Evolutionary conservation across 2,113 vertebrate species (phyloP).

Genomic region (Chloropsis cyanopogon): DNA sequence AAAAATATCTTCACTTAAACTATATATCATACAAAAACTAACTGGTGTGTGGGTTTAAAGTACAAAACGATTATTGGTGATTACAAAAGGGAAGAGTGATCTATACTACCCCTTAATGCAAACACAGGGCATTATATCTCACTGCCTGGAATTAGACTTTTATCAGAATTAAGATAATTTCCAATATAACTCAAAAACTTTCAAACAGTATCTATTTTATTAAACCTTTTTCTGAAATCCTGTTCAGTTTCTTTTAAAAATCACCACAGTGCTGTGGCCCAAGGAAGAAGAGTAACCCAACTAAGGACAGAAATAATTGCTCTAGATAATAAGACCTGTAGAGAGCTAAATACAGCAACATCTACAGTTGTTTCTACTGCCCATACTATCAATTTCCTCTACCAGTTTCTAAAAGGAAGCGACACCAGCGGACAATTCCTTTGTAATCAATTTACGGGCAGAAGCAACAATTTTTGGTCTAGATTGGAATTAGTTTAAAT

Average conservation of each 20-base stretch:
- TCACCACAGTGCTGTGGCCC: slow-evolving; percentile 58
- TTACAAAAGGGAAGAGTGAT: slow-evolving; percentile 56
- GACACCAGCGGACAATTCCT: slow-evolving; percentile 11
- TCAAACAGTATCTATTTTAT: slow-evolving; percentile 25
- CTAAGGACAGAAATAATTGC: slow-evolving; percentile 28
- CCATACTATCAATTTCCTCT: not conserved
- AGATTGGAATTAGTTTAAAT: slow-evolving; percentile 62
- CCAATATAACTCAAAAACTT: slow-evolving; percentile 24
- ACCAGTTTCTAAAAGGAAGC: slow-evolving; percentile 9
- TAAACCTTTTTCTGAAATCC: slow-evolving; percentile 35
- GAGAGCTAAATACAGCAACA: slow-evolving; percentile 37
- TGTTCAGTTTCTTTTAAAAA: slow-evolving; percentile 54
- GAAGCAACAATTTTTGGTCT: slow-evolving; percentile 60
- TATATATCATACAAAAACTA: slow-evolving; percentile 8
- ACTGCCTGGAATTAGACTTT: not conserved
- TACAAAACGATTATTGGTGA: slow-evolving; percentile 32
- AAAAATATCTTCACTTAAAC: slow-evolving; percentile 16
- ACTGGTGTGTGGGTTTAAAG: not conserved
- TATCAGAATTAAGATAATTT: slow-evolving; percentile 25
- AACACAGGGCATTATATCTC: slow-evolving; percentile 30
- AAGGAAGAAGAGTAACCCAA: slow-evolving; percentile 20
- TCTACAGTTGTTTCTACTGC: slow-evolving; percentile 60
- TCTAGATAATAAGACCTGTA: slow-evolving; percentile 23
- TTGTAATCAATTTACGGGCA: slow-evolving; percentile 44
- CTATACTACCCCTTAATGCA: slow-evolving; percentile 31